A percentile compares a stretch with the other conserved stretches of the same genome.
Conservation (phyloP, 2,797 vertebrate genomes). For the Dipus sagitta region DNA sequence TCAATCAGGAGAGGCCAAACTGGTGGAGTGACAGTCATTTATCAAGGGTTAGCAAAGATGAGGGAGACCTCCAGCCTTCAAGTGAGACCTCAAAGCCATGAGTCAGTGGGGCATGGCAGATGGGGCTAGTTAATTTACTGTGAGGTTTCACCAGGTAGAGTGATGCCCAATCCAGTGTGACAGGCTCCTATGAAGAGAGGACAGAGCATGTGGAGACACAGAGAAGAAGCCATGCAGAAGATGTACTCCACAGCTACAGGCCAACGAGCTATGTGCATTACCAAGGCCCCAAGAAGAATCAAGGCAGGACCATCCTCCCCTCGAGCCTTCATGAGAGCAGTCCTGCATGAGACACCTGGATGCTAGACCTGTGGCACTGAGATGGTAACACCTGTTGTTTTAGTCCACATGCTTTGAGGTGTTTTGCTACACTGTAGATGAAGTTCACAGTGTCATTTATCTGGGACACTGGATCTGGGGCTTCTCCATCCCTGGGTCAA, state of each 20-base stretch:
- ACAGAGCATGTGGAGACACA: rapidly evolving
- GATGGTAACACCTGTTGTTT: too few relatives aligned
- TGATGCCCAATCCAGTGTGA: rapidly evolving
- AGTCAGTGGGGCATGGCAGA: background rate
- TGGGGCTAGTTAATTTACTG: too few relatives aligned
- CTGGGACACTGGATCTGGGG: rapidly evolving
- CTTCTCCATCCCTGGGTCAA: background rate
- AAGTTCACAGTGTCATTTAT: background rate
- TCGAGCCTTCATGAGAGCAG: rapidly evolving
- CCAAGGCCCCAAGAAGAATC: rapidly evolving
- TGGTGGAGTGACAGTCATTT: rapidly evolving
- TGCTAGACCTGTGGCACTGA: rapidly evolving
- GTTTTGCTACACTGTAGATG: too few relatives aligned
- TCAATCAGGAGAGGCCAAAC: rapidly evolving
- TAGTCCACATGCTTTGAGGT: rapidly evolving
- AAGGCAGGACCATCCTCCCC: background rate
- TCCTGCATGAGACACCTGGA: background rate
- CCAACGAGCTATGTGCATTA: too few relatives aligned
- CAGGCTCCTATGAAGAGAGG: background rate
- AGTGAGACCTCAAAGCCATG: background rate
- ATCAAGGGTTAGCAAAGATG: rapidly evolving
- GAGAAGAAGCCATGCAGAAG: background rate
- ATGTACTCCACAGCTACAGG: background rate
- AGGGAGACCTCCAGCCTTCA: background rate
- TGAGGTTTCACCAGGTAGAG: background rate